Base-by-base conservation (phyloP, 2,888 invertebrate genomes). In the Aplocera efformata region DNA sequence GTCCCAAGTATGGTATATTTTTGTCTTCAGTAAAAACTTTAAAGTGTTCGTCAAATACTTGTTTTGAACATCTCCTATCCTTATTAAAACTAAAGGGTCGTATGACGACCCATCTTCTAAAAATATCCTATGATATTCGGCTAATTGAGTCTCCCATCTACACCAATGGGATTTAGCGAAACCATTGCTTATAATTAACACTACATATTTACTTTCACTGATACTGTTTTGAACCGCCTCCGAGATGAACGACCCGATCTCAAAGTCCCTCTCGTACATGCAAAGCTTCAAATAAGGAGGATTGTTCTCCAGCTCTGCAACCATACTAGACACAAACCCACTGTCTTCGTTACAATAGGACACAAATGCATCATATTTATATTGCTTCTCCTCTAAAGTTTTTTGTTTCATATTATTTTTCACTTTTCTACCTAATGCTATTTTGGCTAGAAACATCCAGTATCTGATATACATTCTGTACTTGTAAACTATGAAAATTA, bases 151-250 rank as follows among this genome's bases (percentile, higher is more conserved):
- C 61, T 94, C 94, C 90, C 92, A 91, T 24, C 91, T 80, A 62
- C 92, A 92, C 94, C 94, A 94, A 42, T 93, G 92, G 13, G 93
- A 92, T 56, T 90, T 90, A 0, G 92, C 90, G 66, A 93, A 94
- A 53, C 89, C 86, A 56, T 92, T 90, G 39, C 93, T 93, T 30
- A 94, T 85, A 6, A 94, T 77, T 36, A 94, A 72, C 39, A 94
- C 79, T 7, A 93, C 90, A 59, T 90, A 91, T 43, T 90, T 89
- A 63, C 92, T 92, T 38, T 90, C 86, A 20, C 90, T 90, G 42
- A 94, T 90, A 61, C 92, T 90, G 23, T 85, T 89, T 45, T 91
- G 76, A 23, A 94, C 91, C 31, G 91, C 90, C 60, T 94, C 93
- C 0, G 91, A 90, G 58, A 93, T 90, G 48, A 91, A 84, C 1